Percentiles rank a stretch among this genome's conserved stretches.
These are phyloP conservation scores for Rhinatrema bivittatum DNA, from an alignment of 2,797 vertebrate species.

Conservation along the genomic window DNA sequence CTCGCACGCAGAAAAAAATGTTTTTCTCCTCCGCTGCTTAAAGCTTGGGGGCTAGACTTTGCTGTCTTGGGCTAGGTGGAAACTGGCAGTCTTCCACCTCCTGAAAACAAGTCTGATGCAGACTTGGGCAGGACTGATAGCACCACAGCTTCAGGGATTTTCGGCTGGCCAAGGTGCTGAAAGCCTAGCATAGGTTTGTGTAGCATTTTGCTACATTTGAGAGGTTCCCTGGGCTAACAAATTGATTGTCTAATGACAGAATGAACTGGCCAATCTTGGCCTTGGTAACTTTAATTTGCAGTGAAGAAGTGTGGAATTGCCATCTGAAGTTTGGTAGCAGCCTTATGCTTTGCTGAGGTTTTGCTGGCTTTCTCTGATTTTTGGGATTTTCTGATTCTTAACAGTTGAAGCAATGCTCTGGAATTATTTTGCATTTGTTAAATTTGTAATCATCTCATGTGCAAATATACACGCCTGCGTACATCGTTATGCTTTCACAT, in stretches of 20 bases:
- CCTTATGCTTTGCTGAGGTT: no score
- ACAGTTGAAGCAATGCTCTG: no score
- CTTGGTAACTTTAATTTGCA: conserved; percentile 25
- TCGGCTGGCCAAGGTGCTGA: conserved; percentile 33
- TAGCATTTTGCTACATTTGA: conserved; percentile 45
- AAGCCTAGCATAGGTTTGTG: conserved; percentile 41
- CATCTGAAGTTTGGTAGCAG: no score
- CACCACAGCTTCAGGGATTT: conserved; percentile 38
- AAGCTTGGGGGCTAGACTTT: conserved; percentile 31
- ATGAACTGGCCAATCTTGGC: conserved; percentile 28
- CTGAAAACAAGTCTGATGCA: conserved; percentile 55
- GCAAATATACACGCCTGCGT: no score
- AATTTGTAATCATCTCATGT: no score
- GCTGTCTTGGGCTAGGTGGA: conserved; percentile 50
- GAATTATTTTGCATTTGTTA: no score
- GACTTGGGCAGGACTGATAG: conserved; percentile 26
- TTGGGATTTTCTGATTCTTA: no score
- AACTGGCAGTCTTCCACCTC: conserved; percentile 49
- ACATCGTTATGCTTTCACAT: no score
- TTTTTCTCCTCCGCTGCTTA: conserved; percentile 26
- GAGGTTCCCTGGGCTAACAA: conserved; percentile 14
- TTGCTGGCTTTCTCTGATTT: no score
- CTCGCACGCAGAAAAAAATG: conserved; percentile 32
- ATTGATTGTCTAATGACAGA: conserved; percentile 39
- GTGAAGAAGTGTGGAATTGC: conserved; percentile 10